A percentile compares a stretch with the other conserved stretches of the same genome.
phyloP scores from a whole-genome alignment of 2,113 vertebrate species.

The Oncorhynchus gorbuscha region DNA sequence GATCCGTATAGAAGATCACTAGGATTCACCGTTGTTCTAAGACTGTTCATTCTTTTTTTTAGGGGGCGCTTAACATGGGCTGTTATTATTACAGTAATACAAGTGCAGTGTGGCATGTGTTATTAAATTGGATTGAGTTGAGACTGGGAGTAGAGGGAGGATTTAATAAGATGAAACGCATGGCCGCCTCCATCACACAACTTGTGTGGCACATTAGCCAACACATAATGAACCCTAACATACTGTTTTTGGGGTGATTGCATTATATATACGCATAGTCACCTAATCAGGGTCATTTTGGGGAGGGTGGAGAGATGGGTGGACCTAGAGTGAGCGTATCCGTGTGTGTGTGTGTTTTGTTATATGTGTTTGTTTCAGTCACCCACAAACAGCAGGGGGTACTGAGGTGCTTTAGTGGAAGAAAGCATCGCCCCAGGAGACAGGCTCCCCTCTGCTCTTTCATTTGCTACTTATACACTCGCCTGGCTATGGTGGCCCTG shows the following conservation, averaged over 20 bases:
- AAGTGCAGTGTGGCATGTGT: constrained; percentile 44
- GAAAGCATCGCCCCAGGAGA: background rate
- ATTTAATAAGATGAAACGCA: constrained; percentile 67
- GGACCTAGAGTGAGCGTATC: constrained; percentile 11
- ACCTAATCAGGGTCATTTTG: constrained; percentile 49
- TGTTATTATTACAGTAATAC: constrained; percentile 51
- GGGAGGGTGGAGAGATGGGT: constrained; percentile 5
- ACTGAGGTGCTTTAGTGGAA: background rate
- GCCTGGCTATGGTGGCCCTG: constrained; percentile 19
- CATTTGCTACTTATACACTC: background rate
- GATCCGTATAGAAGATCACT: background rate
- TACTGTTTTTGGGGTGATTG: constrained; percentile 44
- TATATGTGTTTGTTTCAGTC: background rate
- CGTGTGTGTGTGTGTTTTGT: constrained; percentile 4
- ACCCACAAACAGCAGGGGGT: background rate
- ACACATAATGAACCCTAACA: constrained; percentile 56
- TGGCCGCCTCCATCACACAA: constrained; percentile 56
- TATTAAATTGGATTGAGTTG: constrained; percentile 58
- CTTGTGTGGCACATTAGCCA: constrained; percentile 53
- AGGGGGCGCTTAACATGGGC: background rate
- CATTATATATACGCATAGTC: constrained; percentile 33
- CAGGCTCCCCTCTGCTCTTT: background rate
- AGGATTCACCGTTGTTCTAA: background rate
- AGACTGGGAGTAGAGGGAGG: constrained; percentile 33
- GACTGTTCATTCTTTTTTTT: background rate